phyloP scores from a whole-genome alignment of 2,113 vertebrate genomes.

The Pelodiscus sinensis region DNA sequence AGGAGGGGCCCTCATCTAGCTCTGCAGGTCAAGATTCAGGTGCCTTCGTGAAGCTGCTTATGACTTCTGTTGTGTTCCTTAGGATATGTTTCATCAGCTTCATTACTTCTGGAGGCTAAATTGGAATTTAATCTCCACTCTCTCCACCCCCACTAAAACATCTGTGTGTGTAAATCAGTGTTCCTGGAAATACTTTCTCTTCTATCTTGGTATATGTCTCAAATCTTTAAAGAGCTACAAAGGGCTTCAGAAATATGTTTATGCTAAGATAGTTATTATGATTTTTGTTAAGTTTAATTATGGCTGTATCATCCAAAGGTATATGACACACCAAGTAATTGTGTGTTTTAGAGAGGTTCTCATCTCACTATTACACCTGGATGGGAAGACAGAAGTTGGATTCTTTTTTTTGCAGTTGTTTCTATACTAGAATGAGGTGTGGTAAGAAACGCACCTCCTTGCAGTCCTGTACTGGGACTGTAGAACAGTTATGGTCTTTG shows the following conservation, averaged over 20 bases:
- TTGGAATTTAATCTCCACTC: constrained; percentile 20
- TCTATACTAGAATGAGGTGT: not conserved
- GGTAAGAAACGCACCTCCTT: not conserved
- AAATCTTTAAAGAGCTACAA: not conserved
- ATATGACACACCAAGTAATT: not conserved
- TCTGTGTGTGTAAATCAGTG: not conserved
- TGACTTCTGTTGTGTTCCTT: constrained; percentile 27
- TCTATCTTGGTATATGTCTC: not conserved
- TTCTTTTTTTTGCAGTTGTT: not conserved
- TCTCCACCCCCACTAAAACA: not conserved
- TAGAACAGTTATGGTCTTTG: not conserved
- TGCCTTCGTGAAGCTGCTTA: constrained; percentile 20
- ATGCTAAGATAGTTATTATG: not conserved
- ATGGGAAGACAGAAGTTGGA: not conserved
- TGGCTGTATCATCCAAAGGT: not conserved
- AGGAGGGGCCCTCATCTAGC: constrained; percentile 36
- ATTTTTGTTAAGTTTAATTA: not conserved
- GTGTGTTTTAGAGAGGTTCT: not conserved
- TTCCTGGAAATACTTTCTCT: constrained; percentile 30
- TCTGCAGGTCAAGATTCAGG: constrained; percentile 36
- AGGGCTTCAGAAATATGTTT: not conserved
- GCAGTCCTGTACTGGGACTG: not conserved
- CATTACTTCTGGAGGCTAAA: constrained; percentile 15
- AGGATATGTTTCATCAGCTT: constrained; percentile 47
- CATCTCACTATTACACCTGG: not conserved